Conservation (phyloP, 2,113 vertebrate genomes). For the Colistium nudipinnis region DNA sequence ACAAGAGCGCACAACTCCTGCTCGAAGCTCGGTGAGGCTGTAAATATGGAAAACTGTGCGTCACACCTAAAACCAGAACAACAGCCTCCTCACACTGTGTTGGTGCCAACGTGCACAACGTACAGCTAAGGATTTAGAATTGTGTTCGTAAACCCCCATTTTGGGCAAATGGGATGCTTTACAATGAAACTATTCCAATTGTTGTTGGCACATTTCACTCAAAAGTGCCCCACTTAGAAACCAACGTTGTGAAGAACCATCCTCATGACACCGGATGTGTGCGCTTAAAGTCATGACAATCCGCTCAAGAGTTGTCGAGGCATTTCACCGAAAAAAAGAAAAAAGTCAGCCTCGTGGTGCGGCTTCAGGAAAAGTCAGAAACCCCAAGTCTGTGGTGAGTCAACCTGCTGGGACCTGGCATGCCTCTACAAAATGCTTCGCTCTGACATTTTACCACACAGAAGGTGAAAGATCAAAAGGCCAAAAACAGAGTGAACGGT, state of each 20-base stretch:
- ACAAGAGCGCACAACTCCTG: neutral
- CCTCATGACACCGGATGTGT: too few species aligned
- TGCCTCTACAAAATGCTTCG: neutral
- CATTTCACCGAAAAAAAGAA: neutral
- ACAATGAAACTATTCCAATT: too few species aligned
- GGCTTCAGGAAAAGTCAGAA: neutral
- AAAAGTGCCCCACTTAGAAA: too few species aligned
- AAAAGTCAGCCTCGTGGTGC: neutral
- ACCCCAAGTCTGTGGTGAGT: neutral
- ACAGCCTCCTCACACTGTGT: too few species aligned
- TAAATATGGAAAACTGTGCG: too few species aligned
- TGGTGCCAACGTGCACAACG: neutral
- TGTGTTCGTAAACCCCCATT: too few species aligned
- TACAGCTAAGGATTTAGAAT: too few species aligned
- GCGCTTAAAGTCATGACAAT: neutral
- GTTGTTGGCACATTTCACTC: neutral
- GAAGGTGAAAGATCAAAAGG: neutral
- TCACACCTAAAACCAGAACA: neutral
- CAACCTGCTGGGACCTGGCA: neutral
- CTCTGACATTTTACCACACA: neutral
- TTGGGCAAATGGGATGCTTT: too few species aligned
- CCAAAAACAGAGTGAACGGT: too few species aligned
- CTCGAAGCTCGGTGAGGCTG: constrained; percentile 1
- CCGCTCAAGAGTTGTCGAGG: neutral
- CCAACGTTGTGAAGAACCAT: neutral